Percentiles rank a stretch among this genome's conserved stretches.
These are phyloP conservation scores for Aphidoletes aphidimyza DNA, from an alignment of 2,888 invertebrate genomes.

Conservation along the genomic window DNA sequence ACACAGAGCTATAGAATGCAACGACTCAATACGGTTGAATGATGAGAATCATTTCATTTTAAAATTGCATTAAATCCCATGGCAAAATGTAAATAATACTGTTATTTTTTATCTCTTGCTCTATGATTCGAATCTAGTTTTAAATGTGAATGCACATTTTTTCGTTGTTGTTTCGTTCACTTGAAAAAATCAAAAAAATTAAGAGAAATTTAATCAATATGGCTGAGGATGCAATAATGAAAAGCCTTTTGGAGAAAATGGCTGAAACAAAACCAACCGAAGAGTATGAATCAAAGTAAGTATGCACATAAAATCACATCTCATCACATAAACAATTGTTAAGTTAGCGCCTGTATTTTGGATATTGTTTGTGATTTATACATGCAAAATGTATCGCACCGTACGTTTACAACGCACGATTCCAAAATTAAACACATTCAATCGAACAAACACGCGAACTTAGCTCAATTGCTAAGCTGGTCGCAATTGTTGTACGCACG, in stretches of 20 bases:
- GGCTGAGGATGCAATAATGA: slow-evolving; percentile 15
- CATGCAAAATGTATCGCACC: too few relatives aligned
- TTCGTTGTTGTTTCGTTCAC: background rate
- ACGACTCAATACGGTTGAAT: background rate
- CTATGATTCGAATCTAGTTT: too few relatives aligned
- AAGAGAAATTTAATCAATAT: background rate
- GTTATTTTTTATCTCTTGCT: too few relatives aligned
- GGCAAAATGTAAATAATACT: too few relatives aligned
- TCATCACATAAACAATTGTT: too few relatives aligned
- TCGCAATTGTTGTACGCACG: background rate
- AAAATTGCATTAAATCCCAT: too few relatives aligned
- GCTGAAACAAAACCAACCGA: background rate
- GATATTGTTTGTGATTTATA: too few relatives aligned
- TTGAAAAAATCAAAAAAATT: background rate
- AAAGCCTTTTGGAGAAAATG: slow-evolving; percentile 30
- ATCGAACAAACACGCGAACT: too few relatives aligned
- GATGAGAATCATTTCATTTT: background rate
- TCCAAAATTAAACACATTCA: background rate
- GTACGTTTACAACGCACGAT: background rate
- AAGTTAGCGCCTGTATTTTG: too few relatives aligned
- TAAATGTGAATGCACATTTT: too few relatives aligned
- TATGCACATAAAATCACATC: too few relatives aligned
- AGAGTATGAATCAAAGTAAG: background rate
- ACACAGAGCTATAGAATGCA: background rate
- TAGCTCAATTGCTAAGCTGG: too few relatives aligned